These are phyloP conservation scores for Sebastes miniatus DNA, from an alignment of 2,797 vertebrate genomes.

Conservation along the genomic window DNA sequence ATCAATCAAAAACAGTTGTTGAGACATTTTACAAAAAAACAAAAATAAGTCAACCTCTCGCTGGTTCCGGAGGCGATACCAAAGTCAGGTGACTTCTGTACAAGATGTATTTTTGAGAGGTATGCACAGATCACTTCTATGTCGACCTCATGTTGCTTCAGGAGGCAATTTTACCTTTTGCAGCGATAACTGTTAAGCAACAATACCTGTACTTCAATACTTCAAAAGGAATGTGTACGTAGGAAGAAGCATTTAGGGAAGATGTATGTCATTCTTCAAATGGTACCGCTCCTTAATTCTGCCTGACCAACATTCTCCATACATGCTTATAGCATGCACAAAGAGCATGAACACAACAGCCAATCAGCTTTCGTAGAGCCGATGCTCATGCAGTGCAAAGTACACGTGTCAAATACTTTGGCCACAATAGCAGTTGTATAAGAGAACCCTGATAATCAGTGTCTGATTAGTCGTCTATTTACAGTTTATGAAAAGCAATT, in stretches of 20 bases:
- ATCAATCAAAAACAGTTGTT: no score
- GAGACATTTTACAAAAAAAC: no score
- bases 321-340: not conserved
- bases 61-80: no score
- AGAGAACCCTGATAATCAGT: not conserved
- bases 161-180: not conserved
- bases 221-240: not conserved
- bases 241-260: not conserved
- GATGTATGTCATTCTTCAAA: slow-evolving; percentile 5
- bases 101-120: not conserved
- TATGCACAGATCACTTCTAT: not conserved
- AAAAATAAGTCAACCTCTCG: no score
- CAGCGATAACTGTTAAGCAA: not conserved
- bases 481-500: not conserved
- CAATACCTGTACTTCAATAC: not conserved
- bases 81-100: no score
- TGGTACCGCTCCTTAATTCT: not conserved
- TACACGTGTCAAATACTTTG: not conserved
- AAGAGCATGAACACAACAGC: not conserved
- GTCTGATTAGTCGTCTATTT: no score
- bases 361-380: not conserved
- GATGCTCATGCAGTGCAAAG: not conserved
- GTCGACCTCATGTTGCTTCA: not conserved
- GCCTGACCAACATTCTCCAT: not conserved
- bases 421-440: not conserved